These are phyloP conservation scores for Cephus spinipes DNA, from an alignment of 2,888 invertebrate species.

Conservation along the genomic window DNA sequence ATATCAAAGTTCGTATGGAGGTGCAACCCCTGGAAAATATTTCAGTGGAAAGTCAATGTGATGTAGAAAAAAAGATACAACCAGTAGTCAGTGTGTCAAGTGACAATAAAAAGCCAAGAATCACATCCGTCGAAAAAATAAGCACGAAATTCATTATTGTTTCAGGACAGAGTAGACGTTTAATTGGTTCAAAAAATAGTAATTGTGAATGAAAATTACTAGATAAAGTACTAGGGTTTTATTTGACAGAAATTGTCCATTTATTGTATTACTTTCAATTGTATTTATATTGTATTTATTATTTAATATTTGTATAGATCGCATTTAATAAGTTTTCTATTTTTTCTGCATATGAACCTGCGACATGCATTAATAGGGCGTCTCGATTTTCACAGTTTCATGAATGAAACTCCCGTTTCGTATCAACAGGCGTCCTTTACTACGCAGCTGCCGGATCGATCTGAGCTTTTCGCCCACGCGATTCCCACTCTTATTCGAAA, in stretches of 20 bases:
- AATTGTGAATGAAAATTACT: background rate
- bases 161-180: background rate
- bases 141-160: background rate
- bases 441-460: slow-evolving; percentile 32
- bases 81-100: background rate
- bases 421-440: slow-evolving; percentile 57
- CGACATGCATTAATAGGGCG: background rate
- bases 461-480: slow-evolving; percentile 1
- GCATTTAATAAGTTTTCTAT: background rate
- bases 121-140: background rate
- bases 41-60: background rate
- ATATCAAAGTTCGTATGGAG: background rate
- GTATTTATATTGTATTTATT: background rate
- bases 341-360: background rate
- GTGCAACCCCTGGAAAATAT: background rate
- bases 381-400: slow-evolving; percentile 35
- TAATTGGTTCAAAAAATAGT: background rate
- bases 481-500: background rate
- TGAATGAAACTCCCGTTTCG: slow-evolving; percentile 50
- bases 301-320: background rate
- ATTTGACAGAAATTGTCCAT: too few species aligned
- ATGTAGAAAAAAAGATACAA: background rate
- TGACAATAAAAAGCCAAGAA: background rate
- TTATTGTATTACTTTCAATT: background rate
- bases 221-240: too few species aligned